These are phyloP conservation scores for Drosophila anceps DNA, from an alignment of 2,888 invertebrate genomes.

Conservation along the genomic window DNA sequence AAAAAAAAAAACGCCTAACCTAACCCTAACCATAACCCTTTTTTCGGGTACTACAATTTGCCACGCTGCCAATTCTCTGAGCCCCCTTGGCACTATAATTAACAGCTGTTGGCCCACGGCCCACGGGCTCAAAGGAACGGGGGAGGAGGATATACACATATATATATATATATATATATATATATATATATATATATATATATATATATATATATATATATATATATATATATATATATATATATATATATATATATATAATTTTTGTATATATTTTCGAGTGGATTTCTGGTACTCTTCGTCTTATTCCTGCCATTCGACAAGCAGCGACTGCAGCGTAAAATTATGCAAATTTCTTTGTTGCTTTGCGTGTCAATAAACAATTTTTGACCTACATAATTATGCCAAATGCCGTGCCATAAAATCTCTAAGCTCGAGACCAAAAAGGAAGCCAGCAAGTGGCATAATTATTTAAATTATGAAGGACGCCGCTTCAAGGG, in stretches of 20 bases:
- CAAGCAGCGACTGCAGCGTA: conserved; percentile 70
- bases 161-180: conserved; percentile 3
- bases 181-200: conserved; percentile 3
- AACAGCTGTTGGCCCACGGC: conserved; percentile 70
- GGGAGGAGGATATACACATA: background rate
- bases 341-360: conserved; percentile 79
- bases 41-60: conserved; percentile 59
- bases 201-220: conserved; percentile 2
- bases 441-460: conserved; percentile 79
- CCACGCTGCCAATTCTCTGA: conserved; percentile 62
- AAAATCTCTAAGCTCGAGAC: conserved; percentile 74
- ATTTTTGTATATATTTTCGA: conserved; percentile 17
- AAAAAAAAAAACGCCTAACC: conserved; percentile 18
- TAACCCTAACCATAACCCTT: conserved; percentile 58
- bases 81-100: conserved; percentile 69
- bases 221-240: conserved; percentile 4
- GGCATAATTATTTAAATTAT: conserved; percentile 81
- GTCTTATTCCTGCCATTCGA: conserved; percentile 23
- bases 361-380: conserved; percentile 84
- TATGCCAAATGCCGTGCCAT: conserved; percentile 82
- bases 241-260: conserved; percentile 4
- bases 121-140: conserved; percentile 8
- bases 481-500: conserved; percentile 71
- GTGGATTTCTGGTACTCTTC: conserved; percentile 33
- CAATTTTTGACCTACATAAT: conserved; percentile 85